Evolutionary conservation across 1,140 invertebrate species (phyloP).

Genomic region (Drosophila quadrilineata): DNA sequence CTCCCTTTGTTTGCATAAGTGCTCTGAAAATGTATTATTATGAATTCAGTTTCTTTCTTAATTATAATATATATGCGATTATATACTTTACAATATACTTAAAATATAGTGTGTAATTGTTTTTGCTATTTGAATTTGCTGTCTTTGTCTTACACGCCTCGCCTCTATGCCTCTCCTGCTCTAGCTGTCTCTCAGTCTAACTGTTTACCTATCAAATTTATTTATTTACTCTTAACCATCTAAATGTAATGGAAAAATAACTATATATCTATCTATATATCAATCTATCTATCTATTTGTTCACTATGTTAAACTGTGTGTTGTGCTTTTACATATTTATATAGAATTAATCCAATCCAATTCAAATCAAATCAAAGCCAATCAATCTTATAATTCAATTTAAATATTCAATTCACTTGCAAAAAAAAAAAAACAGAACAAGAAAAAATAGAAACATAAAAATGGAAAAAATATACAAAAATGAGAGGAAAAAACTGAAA

Average conservation of each 20-base stretch:
- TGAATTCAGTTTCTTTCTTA: no score
- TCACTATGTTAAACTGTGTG: constrained; percentile 72
- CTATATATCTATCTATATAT: constrained; percentile 28
- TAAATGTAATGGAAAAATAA: no score
- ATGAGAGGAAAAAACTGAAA: no score
- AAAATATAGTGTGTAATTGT: constrained; percentile 49
- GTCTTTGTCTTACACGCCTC: constrained; percentile 49
- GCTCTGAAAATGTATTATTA: no score
- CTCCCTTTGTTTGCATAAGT: no score
- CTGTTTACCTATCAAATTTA: no score
- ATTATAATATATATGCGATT: no score
- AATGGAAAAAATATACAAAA: constrained; percentile 33
- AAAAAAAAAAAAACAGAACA: constrained; percentile 11
- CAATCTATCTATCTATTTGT: constrained; percentile 35
- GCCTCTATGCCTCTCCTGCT: constrained; percentile 28
- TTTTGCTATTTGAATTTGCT: constrained; percentile 47
- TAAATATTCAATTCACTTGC: constrained; percentile 29
- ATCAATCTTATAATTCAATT: constrained; percentile 31
- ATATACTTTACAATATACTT: constrained; percentile 14
- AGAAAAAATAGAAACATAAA: constrained; percentile 30
- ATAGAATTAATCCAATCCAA: constrained; percentile 57
- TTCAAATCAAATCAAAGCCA: constrained; percentile 49
- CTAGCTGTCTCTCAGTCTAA: constrained; percentile 1
- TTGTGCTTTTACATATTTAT: constrained; percentile 68
- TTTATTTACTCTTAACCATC: no score